These are phyloP conservation scores for Elachura formosa DNA, from an alignment of 2,113 vertebrate species.

Conservation along the genomic window DNA sequence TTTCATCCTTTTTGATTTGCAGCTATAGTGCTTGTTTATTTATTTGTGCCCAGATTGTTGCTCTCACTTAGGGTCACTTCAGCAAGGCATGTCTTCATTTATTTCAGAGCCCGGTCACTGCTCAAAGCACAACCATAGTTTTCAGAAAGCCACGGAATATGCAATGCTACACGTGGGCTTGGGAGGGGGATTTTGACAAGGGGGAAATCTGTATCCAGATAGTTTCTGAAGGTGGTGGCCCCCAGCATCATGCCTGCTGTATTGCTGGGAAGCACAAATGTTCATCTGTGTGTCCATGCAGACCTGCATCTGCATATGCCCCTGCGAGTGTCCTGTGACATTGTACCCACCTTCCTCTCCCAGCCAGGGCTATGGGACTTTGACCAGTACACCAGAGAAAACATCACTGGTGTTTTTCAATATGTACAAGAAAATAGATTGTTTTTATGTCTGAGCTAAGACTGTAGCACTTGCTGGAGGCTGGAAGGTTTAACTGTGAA, in stretches of 20 bases:
- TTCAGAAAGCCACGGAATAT: neutral
- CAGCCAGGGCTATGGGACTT: neutral
- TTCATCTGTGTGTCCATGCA: neutral
- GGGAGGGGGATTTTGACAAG: neutral
- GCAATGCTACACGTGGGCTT: neutral
- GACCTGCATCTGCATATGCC: neutral
- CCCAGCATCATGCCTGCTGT: neutral
- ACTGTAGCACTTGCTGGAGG: neutral
- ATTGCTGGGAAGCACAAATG: neutral
- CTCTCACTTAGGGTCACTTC: neutral
- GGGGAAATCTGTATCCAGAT: neutral
- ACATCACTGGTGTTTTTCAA: neutral
- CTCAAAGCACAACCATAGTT: neutral
- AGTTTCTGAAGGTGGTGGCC: neutral
- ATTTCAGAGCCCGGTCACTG: neutral
- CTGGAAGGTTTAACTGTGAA: conserved; percentile 33
- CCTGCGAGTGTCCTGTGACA: neutral
- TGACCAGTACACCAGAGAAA: neutral
- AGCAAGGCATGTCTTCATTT: neutral
- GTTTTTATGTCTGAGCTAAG: conserved; percentile 2
- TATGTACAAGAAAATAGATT: neutral
- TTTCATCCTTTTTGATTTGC: neutral
- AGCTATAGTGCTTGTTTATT: neutral
- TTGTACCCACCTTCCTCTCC: neutral
- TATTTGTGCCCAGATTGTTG: neutral